Evolutionary conservation across 2,888 invertebrate species (phyloP).

Genomic region (Nebria salina): DNA sequence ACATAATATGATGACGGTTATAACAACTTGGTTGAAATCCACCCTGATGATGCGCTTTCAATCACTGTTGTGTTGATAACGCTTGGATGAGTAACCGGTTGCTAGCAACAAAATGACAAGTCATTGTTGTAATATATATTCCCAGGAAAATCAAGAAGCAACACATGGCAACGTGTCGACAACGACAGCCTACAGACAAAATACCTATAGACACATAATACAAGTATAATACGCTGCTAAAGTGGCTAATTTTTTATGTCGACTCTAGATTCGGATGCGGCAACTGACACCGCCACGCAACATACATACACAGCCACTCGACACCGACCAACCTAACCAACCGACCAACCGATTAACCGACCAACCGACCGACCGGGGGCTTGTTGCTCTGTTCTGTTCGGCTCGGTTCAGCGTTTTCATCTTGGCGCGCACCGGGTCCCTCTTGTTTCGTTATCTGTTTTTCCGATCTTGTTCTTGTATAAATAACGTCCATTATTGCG

Average conservation of each 20-base stretch:
- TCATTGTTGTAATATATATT: background rate
- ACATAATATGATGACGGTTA: too few relatives aligned
- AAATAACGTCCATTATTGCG: conserved; percentile 52
- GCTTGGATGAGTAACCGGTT: background rate
- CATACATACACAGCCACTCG: background rate
- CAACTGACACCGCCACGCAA: too few relatives aligned
- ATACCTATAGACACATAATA: background rate
- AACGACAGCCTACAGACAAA: background rate
- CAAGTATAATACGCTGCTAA: background rate
- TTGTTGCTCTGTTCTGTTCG: conserved; percentile 3
- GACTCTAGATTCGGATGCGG: background rate
- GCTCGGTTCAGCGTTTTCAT: background rate
- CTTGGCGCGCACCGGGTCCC: conserved; percentile 38
- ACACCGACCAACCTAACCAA: conserved; percentile 36
- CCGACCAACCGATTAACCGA: conserved; percentile 1
- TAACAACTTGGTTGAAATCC: background rate
- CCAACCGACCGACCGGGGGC: conserved; percentile 18
- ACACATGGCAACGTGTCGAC: background rate
- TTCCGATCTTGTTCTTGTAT: conserved; percentile 51
- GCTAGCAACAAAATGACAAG: background rate
- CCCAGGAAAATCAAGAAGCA: background rate
- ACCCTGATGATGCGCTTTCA: background rate
- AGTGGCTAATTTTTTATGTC: background rate
- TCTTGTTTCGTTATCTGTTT: conserved; percentile 51
- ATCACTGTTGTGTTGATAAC: background rate